These are phyloP conservation scores for Indicator maculatus DNA, from an alignment of 2,113 vertebrate species.

Conservation along the genomic window DNA sequence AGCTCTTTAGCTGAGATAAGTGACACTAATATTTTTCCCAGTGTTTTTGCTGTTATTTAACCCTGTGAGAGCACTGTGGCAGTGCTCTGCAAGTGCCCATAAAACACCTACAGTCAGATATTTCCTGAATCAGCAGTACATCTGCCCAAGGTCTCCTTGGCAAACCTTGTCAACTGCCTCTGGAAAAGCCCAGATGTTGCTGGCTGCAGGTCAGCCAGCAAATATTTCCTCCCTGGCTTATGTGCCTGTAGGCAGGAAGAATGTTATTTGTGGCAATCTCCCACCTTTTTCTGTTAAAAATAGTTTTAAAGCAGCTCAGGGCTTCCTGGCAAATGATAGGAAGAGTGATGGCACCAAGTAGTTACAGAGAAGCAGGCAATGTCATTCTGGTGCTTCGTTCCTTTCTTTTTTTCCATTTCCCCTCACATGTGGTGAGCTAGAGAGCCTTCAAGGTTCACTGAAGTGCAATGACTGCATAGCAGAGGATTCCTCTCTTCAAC, in stretches of 20 bases:
- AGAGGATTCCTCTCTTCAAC: not conserved
- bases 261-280: not conserved
- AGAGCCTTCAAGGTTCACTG: not conserved
- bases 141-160: not conserved
- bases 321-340: not conserved
- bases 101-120: rapidly evolving
- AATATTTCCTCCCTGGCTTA: not conserved
- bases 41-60: not conserved
- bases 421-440: not conserved
- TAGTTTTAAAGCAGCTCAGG: not conserved
- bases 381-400: not conserved
- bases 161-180: not conserved
- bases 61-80: not conserved
- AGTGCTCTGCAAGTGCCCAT: rapidly evolving
- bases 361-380: not conserved
- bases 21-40: not conserved
- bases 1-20: not conserved
- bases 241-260: not conserved
- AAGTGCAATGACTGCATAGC: rapidly evolving
- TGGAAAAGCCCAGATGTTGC: not conserved
- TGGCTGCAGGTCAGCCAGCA: not conserved
- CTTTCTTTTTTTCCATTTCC: not conserved
- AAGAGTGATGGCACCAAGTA: not conserved
- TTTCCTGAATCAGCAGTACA: not conserved
- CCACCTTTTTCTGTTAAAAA: not conserved